phyloP scores from a whole-genome alignment of 2,113 vertebrate species.

The Myotis yumanensis region DNA sequence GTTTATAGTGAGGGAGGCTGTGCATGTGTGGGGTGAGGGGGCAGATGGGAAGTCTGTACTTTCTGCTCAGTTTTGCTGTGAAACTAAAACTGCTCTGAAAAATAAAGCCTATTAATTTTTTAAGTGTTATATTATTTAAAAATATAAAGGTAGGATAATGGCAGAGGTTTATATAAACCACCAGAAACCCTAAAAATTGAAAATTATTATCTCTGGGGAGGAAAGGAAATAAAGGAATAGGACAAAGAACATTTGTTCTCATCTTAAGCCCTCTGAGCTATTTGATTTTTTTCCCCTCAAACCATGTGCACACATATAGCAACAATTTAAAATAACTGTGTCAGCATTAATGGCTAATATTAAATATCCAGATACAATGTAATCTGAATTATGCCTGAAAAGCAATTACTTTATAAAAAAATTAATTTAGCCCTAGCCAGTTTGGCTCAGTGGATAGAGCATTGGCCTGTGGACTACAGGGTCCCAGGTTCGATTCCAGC shows the following conservation, averaged over 20 bases:
- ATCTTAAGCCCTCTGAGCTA: neutral
- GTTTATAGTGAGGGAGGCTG: neutral
- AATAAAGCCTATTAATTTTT: neutral
- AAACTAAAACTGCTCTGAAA: neutral
- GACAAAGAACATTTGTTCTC: neutral
- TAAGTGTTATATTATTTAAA: neutral
- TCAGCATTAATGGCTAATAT: neutral
- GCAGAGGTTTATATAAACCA: neutral
- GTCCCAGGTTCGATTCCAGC: too few species aligned
- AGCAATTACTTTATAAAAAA: slow-evolving; percentile 4
- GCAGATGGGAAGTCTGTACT: neutral
- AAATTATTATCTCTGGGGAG: neutral
- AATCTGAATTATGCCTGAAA: neutral
- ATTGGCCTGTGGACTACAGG: too few species aligned
- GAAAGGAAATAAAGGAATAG: neutral
- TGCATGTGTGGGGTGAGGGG: too few species aligned
- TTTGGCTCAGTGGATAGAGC: too few species aligned
- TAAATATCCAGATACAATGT: neutral
- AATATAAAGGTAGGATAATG: neutral
- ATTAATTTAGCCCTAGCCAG: neutral
- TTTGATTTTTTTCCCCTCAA: neutral
- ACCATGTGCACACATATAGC: neutral
- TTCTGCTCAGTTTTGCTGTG: neutral
- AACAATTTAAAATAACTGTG: slow-evolving; percentile 6
- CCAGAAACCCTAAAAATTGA: neutral